Percentiles rank a stretch among this genome's conserved stretches.
These are phyloP conservation scores for Hoplostethus mediterraneus DNA, from an alignment of 2,797 vertebrate genomes.

Conservation along the genomic window DNA sequence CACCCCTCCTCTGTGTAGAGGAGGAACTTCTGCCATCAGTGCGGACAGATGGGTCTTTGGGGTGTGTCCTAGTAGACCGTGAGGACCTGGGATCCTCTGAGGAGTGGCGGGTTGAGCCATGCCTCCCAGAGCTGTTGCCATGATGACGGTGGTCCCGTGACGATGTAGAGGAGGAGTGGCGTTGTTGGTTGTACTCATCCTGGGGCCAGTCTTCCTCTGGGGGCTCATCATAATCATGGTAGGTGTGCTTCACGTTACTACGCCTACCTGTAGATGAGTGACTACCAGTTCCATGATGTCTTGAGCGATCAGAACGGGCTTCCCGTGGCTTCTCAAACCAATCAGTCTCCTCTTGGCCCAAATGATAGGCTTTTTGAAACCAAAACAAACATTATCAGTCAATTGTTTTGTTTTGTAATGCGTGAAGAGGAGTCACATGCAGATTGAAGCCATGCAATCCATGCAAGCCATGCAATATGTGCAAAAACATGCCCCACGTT, in stretches of 20 bases:
- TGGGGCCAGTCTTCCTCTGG: conserved; percentile 94
- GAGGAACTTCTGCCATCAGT: conserved; percentile 87
- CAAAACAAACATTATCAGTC: conserved; percentile 90
- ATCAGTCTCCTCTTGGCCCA: conserved; percentile 99
- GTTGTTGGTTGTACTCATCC: conserved; percentile 91
- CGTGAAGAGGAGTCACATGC: conserved; percentile 61
- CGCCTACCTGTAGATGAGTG: conserved; percentile 94
- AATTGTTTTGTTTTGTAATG: conserved; percentile 67
- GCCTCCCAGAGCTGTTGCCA: conserved; percentile 90
- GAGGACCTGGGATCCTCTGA: conserved; percentile 89
- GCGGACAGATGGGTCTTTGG: conserved; percentile 88
- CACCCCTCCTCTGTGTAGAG: conserved; percentile 87
- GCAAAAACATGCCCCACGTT: conserved; percentile 51
- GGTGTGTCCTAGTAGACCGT: conserved; percentile 90
- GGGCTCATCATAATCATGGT: conserved; percentile 96
- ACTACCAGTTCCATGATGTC: conserved; percentile 90
- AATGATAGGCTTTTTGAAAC: conserved; percentile 98
- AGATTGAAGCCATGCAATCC: conserved; percentile 90
- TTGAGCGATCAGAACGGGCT: conserved; percentile 92
- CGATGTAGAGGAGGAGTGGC: conserved; percentile 84
- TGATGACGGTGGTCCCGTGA: conserved; percentile 95
- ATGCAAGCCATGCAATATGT: conserved; percentile 19
- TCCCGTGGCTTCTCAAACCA: conserved; percentile 99
- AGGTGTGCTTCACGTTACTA: conserved; percentile 91
- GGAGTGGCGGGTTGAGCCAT: conserved; percentile 89